Conservation (phyloP, 2,888 invertebrate species). For the Protula sp. region DNA sequence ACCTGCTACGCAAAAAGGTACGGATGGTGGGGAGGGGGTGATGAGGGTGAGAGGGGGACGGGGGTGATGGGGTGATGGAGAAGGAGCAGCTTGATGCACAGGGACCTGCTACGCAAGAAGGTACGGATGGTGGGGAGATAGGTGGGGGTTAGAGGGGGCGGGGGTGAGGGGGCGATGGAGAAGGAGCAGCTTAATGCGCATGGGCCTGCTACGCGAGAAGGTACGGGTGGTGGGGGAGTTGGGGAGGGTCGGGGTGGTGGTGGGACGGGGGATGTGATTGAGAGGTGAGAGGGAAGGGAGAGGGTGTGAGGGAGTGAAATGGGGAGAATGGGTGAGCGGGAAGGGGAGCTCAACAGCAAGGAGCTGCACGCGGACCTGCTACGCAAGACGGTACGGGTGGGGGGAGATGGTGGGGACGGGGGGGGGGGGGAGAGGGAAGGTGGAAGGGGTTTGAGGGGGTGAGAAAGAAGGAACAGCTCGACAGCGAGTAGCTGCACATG, state of each 20-base stretch:
- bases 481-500: conserved; percentile 79
- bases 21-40: conserved; percentile 61
- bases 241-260: too few relatives aligned
- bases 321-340: conserved; percentile 70
- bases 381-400: conserved; percentile 77
- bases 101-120: conserved; percentile 61
- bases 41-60: too few relatives aligned
- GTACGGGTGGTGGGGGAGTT: conserved; percentile 75
- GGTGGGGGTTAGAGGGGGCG: conserved; percentile 58
- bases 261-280: too few relatives aligned
- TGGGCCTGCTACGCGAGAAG: too few relatives aligned
- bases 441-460: not conserved
- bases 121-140: conserved; percentile 50
- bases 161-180: too few relatives aligned
- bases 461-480: too few relatives aligned
- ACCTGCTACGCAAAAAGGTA: conserved; percentile 79
- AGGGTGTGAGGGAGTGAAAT: conserved; percentile 1
- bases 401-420: conserved; percentile 56
- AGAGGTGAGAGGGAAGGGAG: too few relatives aligned
- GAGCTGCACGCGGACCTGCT: conserved; percentile 86
- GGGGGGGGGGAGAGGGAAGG: conserved; percentile 36
- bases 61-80: too few relatives aligned
- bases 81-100: conserved; percentile 52
- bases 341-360: conserved; percentile 85
- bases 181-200: too few relatives aligned